Evolutionary conservation across 2,888 invertebrate genomes (phyloP).

Genomic region (Lottia scabra): DNA sequence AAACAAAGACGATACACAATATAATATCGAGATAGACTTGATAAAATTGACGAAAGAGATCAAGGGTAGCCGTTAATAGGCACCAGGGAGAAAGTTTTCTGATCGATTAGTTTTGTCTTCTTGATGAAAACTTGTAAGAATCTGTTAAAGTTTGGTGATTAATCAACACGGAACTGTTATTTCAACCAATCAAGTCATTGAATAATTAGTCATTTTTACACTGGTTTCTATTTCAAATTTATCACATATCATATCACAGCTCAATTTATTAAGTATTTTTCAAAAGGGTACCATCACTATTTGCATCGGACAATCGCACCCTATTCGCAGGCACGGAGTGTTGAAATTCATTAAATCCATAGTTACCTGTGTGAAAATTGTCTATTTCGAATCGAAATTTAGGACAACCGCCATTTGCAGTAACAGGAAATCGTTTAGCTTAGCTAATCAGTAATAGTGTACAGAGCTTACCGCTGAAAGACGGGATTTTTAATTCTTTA

Average conservation of each 20-base stretch:
- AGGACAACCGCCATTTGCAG: too few relatives aligned
- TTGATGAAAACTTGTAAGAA: conserved; percentile 1
- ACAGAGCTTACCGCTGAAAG: too few relatives aligned
- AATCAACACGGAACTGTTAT: neutral
- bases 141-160: neutral
- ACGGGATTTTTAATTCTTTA: too few relatives aligned
- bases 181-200: neutral
- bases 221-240: neutral
- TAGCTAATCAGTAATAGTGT: too few relatives aligned
- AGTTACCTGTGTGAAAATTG: too few relatives aligned
- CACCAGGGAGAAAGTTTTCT: neutral
- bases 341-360: too few relatives aligned
- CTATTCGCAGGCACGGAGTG: too few relatives aligned
- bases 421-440: too few relatives aligned
- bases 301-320: too few relatives aligned
- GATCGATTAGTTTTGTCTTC: conserved; percentile 1
- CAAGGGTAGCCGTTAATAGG: neutral
- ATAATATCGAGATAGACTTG: conserved; percentile 13
- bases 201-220: neutral
- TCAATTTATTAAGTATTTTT: too few relatives aligned
- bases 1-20: conserved; percentile 24
- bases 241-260: neutral
- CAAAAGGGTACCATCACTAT: too few relatives aligned
- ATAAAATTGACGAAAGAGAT: conserved; percentile 14
- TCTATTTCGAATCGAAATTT: too few relatives aligned